phyloP scores from a whole-genome alignment of 2,888 invertebrate species.

The Andricus quercusramuli region DNA sequence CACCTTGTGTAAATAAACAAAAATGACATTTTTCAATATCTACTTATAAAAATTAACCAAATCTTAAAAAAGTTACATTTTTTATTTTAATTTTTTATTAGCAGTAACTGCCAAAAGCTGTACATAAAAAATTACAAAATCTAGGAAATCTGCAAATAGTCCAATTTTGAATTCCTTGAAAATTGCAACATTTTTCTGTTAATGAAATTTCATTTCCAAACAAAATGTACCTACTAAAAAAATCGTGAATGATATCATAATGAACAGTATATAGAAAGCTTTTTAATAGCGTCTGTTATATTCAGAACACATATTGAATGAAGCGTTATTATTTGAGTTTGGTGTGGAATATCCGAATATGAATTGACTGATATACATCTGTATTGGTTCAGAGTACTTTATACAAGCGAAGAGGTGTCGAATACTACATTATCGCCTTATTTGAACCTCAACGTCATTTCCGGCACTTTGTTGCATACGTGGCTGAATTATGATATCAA shows the following conservation, averaged over 20 bases:
- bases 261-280: background rate
- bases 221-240: no score
- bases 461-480: slow-evolving; percentile 29
- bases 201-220: no score
- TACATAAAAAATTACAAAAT: no score
- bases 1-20: no score
- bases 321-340: slow-evolving; percentile 9
- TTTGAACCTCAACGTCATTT: slow-evolving; percentile 35
- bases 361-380: slow-evolving; percentile 35
- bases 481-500: slow-evolving; percentile 34
- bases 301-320: slow-evolving; percentile 15
- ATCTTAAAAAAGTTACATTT: no score
- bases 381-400: slow-evolving; percentile 25
- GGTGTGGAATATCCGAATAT: slow-evolving; percentile 1
- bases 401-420: slow-evolving; percentile 29
- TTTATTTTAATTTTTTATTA: no score
- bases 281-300: slow-evolving; percentile 17
- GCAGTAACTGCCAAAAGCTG: no score
- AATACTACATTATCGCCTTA: slow-evolving; percentile 34
- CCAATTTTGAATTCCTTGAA: no score
- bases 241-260: background rate
- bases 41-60: no score
- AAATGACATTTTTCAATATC: no score
- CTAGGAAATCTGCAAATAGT: no score
- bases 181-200: no score